Base-by-base conservation (phyloP, 1,140 invertebrate genomes). In the Neotoxoptera formosana region DNA sequence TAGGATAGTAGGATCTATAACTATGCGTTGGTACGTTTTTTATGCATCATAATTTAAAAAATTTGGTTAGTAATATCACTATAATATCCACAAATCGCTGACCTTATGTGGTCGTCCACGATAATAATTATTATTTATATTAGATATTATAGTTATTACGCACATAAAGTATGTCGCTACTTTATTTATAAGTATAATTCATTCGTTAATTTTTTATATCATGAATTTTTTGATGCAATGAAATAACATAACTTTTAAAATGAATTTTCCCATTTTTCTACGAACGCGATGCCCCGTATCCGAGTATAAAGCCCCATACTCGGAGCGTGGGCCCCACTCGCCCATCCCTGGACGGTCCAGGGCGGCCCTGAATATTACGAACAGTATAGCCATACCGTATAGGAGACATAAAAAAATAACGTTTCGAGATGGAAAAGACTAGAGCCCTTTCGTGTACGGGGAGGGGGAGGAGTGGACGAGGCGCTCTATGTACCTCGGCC, bases 401-500 rank as follows among this genome's bases (percentile, higher is more conserved):
- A n/a, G 60, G 30, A 2, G 30, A 3, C 60, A n/a, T n/a, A 7
- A 11, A 25, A 8, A 67, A 30, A 67, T n/a, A n/a, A n/a, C 14
- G 2, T 67, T 67, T 67, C 30, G 11, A 7, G 60, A 11, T 2
- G 83, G 7, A 41, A 86, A 7, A 23, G 23, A 23, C 3, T 25
- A 25, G 76, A 20, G 30, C 25, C n/a, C n/a, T n/a, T 1, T 7
- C 8, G 25, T 11, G 21, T 14, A 3, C 0, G 20, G 51, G 3
- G 51, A 1, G 20, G 21, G 7, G 51, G 41, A 41, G 51, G 51
- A 21, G 51, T 53, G 7, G 34, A 88, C 1, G 30, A 17, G 48
- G 48, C 4, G 60, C 60, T 76, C 30, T 20, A 8, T 88, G 76
- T 94, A 94, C 41, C 94, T 91, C 86, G 91, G 94, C 94, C 94